These are phyloP conservation scores for Philotrypesis tridentata DNA, from an alignment of 1,140 invertebrate species.

Conservation along the genomic window DNA sequence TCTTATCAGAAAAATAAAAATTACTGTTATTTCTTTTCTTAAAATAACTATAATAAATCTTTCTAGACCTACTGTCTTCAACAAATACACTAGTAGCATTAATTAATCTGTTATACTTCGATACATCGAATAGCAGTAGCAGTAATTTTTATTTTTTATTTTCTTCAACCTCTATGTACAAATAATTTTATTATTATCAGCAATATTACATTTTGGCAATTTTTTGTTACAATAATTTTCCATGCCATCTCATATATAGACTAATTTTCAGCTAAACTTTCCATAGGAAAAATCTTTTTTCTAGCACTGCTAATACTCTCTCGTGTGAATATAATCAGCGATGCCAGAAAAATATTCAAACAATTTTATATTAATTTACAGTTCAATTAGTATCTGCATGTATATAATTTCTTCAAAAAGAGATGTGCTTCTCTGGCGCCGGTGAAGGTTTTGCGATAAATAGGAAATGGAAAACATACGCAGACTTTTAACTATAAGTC, in stretches of 20 bases:
- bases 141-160: slow-evolving; percentile 37
- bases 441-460: background rate
- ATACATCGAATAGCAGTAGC: slow-evolving; percentile 34
- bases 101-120: background rate
- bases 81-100: slow-evolving; percentile 20
- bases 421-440: background rate
- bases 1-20: slow-evolving; percentile 15
- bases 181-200: slow-evolving; percentile 10
- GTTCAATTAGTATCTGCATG: slow-evolving; percentile 13
- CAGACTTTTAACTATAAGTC: slow-evolving; percentile 17
- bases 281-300: slow-evolving; percentile 49
- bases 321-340: slow-evolving; percentile 34
- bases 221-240: slow-evolving; percentile 34
- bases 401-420: slow-evolving; percentile 17
- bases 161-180: slow-evolving; percentile 29
- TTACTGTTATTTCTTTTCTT: slow-evolving; percentile 22
- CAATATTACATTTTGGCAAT: slow-evolving; percentile 34
- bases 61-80: slow-evolving; percentile 13
- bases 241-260: background rate
- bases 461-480: slow-evolving; percentile 15
- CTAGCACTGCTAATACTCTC: slow-evolving; percentile 42
- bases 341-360: slow-evolving; percentile 40
- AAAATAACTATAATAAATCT: background rate
- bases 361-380: slow-evolving; percentile 41
- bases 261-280: slow-evolving; percentile 43